These are phyloP conservation scores for Sitodiplosis mosellana DNA, from an alignment of 1,140 invertebrate species.

Conservation along the genomic window DNA sequence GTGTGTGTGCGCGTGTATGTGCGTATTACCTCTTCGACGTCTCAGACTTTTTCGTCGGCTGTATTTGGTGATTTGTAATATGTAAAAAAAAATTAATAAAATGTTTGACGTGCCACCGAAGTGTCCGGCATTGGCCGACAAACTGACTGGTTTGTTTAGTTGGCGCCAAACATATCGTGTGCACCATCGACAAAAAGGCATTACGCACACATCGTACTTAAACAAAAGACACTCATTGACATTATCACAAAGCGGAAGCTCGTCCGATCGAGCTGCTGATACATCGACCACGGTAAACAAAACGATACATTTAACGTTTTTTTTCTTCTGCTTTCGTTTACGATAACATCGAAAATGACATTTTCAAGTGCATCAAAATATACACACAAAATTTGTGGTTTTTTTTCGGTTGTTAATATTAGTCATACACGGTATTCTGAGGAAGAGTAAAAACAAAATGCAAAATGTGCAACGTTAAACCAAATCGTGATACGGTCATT, in stretches of 20 bases:
- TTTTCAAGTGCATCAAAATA: neutral
- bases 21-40: no score
- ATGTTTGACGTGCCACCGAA: slow-evolving; percentile 27
- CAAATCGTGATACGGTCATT: neutral
- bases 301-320: neutral
- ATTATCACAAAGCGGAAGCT: slow-evolving; percentile 6
- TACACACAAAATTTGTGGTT: neutral
- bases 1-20: no score
- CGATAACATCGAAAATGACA: no score
- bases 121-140: slow-evolving; percentile 44
- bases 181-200: slow-evolving; percentile 45
- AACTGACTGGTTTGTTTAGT: slow-evolving; percentile 47
- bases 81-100: neutral
- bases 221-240: slow-evolving; percentile 25
- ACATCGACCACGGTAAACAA: slow-evolving; percentile 7
- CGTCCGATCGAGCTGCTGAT: slow-evolving; percentile 2
- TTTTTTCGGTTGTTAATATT: neutral
- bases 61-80: no score
- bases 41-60: no score
- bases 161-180: slow-evolving; percentile 60
- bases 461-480: neutral
- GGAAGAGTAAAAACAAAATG: neutral
- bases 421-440: neutral
- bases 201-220: slow-evolving; percentile 29
- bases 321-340: neutral